Percentiles rank a stretch among this genome's conserved stretches.
Conservation (phyloP, 2,797 vertebrate species). For the Glossophaga mutica region DNA sequence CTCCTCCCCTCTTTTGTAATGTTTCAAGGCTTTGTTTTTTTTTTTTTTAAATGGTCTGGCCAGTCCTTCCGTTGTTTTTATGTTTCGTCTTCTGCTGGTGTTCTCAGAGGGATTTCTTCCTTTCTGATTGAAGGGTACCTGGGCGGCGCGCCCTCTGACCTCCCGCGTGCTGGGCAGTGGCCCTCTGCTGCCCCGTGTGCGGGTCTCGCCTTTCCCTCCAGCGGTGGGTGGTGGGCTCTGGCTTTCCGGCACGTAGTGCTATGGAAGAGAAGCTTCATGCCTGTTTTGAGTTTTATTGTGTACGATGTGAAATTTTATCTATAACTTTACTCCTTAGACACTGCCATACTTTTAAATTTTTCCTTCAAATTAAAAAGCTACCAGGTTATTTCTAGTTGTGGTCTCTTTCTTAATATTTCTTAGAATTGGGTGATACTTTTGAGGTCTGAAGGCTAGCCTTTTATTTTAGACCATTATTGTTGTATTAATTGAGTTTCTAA, state of each 20-base stretch:
- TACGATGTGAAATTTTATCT: background rate
- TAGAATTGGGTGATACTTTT: background rate
- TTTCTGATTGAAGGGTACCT: background rate
- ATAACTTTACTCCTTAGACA: background rate
- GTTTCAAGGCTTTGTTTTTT: background rate
- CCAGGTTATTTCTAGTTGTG: background rate
- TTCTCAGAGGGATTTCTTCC: background rate
- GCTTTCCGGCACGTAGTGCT: background rate
- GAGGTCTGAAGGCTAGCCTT: background rate
- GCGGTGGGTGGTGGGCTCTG: background rate
- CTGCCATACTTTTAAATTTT: background rate
- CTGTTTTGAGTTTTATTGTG: background rate
- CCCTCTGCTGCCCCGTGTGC: background rate
- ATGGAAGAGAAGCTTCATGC: background rate
- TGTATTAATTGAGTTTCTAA: background rate
- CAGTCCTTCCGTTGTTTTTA: background rate
- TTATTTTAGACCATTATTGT: background rate
- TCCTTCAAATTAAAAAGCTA: background rate
- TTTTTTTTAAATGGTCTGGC: background rate
- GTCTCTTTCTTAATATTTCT: background rate
- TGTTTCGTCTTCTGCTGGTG: background rate
- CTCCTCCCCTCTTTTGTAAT: background rate
- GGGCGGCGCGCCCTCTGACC: background rate
- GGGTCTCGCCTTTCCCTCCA: background rate
- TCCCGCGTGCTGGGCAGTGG: rapidly evolving